Conservation (phyloP, 2,888 invertebrate species). For the Pollenia amentaria region DNA sequence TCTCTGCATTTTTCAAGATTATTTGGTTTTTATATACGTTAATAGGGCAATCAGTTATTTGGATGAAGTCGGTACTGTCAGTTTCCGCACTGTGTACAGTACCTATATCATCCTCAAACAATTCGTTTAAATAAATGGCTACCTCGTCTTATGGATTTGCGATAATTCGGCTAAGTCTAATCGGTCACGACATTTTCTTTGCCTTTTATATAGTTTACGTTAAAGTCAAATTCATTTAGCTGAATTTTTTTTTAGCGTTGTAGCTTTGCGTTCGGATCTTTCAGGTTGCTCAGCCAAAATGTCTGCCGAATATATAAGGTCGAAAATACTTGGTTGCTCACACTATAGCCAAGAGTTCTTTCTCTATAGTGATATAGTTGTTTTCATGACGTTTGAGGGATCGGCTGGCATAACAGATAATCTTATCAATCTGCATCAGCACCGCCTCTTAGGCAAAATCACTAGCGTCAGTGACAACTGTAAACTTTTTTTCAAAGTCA, state of each 20-base stretch:
- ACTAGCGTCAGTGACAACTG: slow-evolving; percentile 51
- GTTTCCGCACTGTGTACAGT: too few relatives aligned
- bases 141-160: background rate
- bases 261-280: slow-evolving; percentile 11
- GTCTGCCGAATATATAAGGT: slow-evolving; percentile 1
- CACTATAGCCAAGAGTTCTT: slow-evolving; percentile 65
- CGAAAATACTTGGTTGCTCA: slow-evolving; percentile 48
- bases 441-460: slow-evolving; percentile 22
- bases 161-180: slow-evolving; percentile 11
- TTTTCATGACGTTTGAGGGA: slow-evolving; percentile 61
- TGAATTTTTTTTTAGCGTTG: slow-evolving; percentile 11
- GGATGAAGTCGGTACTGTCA: too few relatives aligned
- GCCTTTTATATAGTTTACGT: slow-evolving; percentile 15
- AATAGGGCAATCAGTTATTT: too few relatives aligned
- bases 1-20: too few relatives aligned
- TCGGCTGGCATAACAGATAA: slow-evolving; percentile 62
- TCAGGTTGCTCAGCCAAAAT: slow-evolving; percentile 17
- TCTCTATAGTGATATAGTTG: slow-evolving; percentile 67
- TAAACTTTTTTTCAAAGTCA: slow-evolving; percentile 47
- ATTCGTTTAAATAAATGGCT: slow-evolving; percentile 6
- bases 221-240: slow-evolving; percentile 21
- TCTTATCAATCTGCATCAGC: slow-evolving; percentile 24
- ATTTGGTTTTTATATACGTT: too few relatives aligned
- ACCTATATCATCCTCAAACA: slow-evolving; percentile 10
- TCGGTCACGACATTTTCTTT: too few relatives aligned